These are phyloP conservation scores for Rhopilema esculentum DNA, from an alignment of 30 jellyfish, hydroid and myxozoan genomes.

Conservation along the genomic window DNA sequence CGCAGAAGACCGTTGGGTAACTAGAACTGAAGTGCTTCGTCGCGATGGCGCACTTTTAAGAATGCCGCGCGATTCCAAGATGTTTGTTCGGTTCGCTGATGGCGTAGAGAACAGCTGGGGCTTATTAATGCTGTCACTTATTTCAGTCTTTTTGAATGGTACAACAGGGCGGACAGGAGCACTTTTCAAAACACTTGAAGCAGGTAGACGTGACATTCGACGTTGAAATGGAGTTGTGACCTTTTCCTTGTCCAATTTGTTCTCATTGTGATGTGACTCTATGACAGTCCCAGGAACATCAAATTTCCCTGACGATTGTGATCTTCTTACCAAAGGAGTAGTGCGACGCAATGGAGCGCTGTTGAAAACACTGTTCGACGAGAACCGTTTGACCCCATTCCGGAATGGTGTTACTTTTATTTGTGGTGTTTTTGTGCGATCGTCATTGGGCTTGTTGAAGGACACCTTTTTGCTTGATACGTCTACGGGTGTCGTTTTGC, in stretches of 20 bases:
- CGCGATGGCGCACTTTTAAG: conserved; percentile 27
- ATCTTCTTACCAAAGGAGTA: neutral
- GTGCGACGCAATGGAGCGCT: conserved; percentile 6
- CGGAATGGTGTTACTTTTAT: neutral
- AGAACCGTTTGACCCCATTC: neutral
- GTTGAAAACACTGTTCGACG: conserved; percentile 1
- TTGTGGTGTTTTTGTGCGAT: neutral
- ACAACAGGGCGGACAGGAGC: conserved; percentile 51
- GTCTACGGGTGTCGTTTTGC: neutral
- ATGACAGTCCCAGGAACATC: neutral
- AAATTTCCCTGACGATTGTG: neutral
- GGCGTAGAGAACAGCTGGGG: conserved; percentile 26
- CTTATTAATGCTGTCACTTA: too few relatives aligned
- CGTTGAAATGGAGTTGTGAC: conserved; percentile 15
- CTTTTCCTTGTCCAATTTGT: neutral
- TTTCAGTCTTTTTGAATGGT: neutral
- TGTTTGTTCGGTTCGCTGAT: neutral
- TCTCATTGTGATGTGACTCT: neutral
- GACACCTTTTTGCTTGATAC: neutral
- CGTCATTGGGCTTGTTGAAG: conserved; percentile 2
- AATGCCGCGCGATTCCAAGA: conserved; percentile 1
- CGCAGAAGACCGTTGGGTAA: neutral
- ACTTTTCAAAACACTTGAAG: conserved; percentile 34
- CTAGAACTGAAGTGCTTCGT: neutral
- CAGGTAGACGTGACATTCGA: conserved; percentile 24